Conservation (phyloP, 2,888 invertebrate genomes). For the Antheraea assamensis region DNA sequence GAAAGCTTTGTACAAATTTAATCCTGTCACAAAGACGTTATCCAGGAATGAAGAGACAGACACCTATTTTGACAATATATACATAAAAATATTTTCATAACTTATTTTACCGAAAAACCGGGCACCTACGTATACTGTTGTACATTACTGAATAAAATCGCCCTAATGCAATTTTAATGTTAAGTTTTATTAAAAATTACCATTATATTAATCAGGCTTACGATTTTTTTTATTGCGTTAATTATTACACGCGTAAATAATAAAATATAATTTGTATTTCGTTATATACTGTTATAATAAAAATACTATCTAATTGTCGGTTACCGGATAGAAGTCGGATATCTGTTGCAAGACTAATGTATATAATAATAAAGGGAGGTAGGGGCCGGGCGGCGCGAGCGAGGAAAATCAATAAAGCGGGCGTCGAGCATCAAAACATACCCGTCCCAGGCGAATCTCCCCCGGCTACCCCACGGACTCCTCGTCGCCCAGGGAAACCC, state of each 20-base stretch:
- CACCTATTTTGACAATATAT: neutral
- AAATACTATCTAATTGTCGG: slow-evolving; percentile 17
- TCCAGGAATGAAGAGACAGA: neutral
- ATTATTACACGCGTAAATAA: too few species aligned
- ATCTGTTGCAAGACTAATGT: slow-evolving; percentile 44
- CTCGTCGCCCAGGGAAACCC: slow-evolving; percentile 78
- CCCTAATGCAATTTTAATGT: neutral
- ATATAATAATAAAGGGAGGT: slow-evolving; percentile 72
- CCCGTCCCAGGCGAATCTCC: slow-evolving; percentile 52
- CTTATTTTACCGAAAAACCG: neutral
- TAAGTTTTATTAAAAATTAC: too few species aligned
- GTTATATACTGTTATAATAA: neutral
- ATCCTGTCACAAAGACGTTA: neutral
- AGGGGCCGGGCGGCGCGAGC: slow-evolving; percentile 52
- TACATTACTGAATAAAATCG: neutral
- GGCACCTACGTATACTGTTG: neutral
- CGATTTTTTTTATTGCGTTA: too few species aligned
- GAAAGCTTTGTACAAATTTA: neutral
- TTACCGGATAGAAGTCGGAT: slow-evolving; percentile 24
- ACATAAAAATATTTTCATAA: neutral
- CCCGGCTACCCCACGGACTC: slow-evolving; percentile 42
- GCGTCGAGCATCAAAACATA: slow-evolving; percentile 79
- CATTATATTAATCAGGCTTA: too few species aligned
- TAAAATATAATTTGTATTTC: too few species aligned
- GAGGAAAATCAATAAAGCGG: slow-evolving; percentile 80